Evolutionary conservation across 2,888 invertebrate species (phyloP), one percentile per base, ranked within the genome.

Genomic region (Caenorhabditis imperialis): DNA sequence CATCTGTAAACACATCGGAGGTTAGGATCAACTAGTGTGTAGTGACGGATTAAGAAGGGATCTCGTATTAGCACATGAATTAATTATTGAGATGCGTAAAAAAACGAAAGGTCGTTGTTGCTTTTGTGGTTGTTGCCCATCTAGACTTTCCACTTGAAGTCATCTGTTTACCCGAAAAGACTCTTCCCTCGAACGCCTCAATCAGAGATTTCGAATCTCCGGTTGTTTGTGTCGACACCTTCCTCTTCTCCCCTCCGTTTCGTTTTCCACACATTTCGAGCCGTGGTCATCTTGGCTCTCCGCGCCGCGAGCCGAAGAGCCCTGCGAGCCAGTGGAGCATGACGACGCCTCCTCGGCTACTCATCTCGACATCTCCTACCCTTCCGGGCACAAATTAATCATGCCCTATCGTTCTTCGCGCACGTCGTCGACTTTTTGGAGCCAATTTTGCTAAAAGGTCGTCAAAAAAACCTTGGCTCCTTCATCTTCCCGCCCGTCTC

Each of bases 1-100:
- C 45, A 80, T 86, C 33, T 86, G 86, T 75, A 71, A 77, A 5
- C 79, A 78, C 45, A 85, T 85, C 45, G 57, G 71, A 65, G 80
- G 82, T 82, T 58, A 25, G 63, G 22, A 30, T 30, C 7, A 30
- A 30, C 30, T 30, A 30, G n/a, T n/a, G n/a, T n/a, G n/a, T n/a
- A n/a, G 18, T 54, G 33, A 27, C 18, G 60, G 61, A 50, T 61
- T 61, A 61, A 38, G 37, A 30, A 33, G 33, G 35, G 22, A 25
- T 50, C 40, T 50, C 37, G 23, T 38, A 25, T 40, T 54, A n/a
- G 33, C 37, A 22, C 44, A 58, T 58, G 61, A 50, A 61, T 61
- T 30, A 37, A 51, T 51, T 44, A 61, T 61, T 61, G 44, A 47
- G 35, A 20, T 20, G 16, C 23, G 23, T 18, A 38, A 60, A n/a